Percentiles rank a stretch among this genome's conserved stretches.
These are phyloP conservation scores for Metridium senile DNA, from an alignment of 92 coral and sea anemone genomes.

Conservation along the genomic window DNA sequence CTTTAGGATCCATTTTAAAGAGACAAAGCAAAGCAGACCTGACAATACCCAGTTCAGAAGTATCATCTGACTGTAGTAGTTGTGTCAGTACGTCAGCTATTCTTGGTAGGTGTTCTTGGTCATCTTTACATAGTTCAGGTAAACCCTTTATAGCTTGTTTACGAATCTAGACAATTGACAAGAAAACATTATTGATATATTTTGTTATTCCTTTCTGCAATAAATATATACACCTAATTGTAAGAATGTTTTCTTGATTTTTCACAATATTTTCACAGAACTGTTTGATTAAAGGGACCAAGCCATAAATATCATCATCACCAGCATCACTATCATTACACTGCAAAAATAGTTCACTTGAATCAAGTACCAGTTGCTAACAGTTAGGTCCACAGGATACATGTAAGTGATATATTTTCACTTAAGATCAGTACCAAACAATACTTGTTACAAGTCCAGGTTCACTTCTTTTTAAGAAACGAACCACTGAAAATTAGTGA, in stretches of 20 bases:
- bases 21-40: constrained; percentile 69
- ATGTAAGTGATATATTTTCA: no score
- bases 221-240: background rate
- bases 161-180: constrained; percentile 57
- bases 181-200: background rate
- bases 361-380: no score
- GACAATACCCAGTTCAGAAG: constrained; percentile 72
- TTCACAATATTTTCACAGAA: background rate
- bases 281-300: no score
- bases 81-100: constrained; percentile 96
- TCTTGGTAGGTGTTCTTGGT: constrained; percentile 88
- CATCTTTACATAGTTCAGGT: constrained; percentile 85
- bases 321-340: background rate
- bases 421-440: no score
- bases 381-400: no score
- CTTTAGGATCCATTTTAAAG: constrained; percentile 92
- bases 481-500: no score
- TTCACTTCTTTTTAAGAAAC: no score
- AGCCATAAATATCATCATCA: background rate
- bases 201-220: background rate
- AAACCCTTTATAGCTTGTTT: constrained; percentile 91
- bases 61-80: constrained; percentile 89
- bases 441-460: no score
- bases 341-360: no score
- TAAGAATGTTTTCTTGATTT: background rate